Conservation (phyloP, 2,113 vertebrate species). For the Lipophrys pholis region DNA sequence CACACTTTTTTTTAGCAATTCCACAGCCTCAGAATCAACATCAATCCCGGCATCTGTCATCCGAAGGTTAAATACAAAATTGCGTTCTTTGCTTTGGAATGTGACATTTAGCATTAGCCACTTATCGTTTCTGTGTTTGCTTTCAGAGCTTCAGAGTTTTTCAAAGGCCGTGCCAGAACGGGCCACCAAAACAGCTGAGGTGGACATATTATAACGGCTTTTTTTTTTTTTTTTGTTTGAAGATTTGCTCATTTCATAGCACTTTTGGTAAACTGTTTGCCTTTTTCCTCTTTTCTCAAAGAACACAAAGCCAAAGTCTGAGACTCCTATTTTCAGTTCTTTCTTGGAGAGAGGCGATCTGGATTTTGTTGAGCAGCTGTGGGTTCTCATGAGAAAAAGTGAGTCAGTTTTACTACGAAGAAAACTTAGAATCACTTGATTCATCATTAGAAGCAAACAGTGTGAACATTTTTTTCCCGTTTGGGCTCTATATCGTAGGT, state of each 20-base stretch:
- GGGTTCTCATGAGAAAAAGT: conserved; percentile 93
- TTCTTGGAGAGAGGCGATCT: conserved; percentile 88
- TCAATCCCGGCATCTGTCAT: no score
- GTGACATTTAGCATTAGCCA: no score
- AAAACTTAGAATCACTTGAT: neutral
- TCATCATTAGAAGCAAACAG: neutral
- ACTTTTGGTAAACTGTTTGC: neutral
- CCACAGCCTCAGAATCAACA: no score
- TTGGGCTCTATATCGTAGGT: conserved; percentile 74
- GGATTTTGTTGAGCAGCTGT: conserved; percentile 94
- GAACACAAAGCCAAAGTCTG: conserved; percentile 79
- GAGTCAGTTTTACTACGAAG: conserved; percentile 49
- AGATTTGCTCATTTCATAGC: neutral
- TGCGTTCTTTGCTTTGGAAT: no score
- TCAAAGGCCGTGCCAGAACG: conserved; percentile 79
- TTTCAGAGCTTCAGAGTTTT: conserved; percentile 87
- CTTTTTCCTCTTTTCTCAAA: conserved; percentile 65
- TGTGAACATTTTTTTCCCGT: neutral
- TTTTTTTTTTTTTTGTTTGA: no score
- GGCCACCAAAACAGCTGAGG: conserved; percentile 79
- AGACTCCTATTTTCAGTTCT: conserved; percentile 82
- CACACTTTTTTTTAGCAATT: no score
- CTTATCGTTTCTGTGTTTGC: no score
- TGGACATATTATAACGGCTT: neutral
- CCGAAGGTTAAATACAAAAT: no score